A percentile compares a stretch with the other conserved stretches of the same genome.
These are phyloP conservation scores for silkworm (Bombyx mori) DNA, from an alignment of 1,140 invertebrate species.

Conservation along the genomic window DNA sequence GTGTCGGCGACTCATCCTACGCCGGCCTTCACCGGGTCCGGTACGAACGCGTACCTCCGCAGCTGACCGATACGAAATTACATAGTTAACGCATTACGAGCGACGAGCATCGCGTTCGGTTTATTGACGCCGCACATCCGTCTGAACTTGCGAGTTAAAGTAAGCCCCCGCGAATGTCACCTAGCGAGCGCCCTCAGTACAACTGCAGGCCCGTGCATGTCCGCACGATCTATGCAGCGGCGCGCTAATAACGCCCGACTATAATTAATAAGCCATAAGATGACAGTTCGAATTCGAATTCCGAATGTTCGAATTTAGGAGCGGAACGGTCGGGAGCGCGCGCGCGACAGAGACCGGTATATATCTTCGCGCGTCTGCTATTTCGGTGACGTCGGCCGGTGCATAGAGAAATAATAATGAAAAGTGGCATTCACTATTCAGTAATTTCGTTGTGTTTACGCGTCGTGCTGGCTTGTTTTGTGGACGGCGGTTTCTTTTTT, in stretches of 20 bases:
- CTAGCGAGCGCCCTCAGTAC: constrained; percentile 46
- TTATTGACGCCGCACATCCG: constrained; percentile 49
- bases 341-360: constrained; percentile 47
- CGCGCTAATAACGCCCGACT: constrained; percentile 22
- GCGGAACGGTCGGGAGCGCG: constrained; percentile 29
- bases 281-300: constrained; percentile 32
- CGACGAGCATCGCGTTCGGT: constrained; percentile 26
- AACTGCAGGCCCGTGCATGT: constrained; percentile 44
- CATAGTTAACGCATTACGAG: not conserved
- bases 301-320: constrained; percentile 40
- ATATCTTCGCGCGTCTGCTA: constrained; percentile 36
- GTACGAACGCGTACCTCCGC: not conserved
- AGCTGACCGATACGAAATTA: not conserved
- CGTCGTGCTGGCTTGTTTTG: constrained; percentile 63
- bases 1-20: not conserved
- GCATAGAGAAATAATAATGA: constrained; percentile 67
- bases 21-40: not conserved
- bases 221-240: constrained; percentile 29
- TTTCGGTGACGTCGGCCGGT: constrained; percentile 60
- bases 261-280: constrained; percentile 29
- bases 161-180: constrained; percentile 58
- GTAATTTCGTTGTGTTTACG: constrained; percentile 68
- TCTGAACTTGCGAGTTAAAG: constrained; percentile 51
- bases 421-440: constrained; percentile 53
- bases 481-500: constrained; percentile 21